Evolutionary conservation across 1,140 invertebrate species (phyloP), one percentile per base, ranked within the genome.

Genomic region (Capitella teleta): DNA sequence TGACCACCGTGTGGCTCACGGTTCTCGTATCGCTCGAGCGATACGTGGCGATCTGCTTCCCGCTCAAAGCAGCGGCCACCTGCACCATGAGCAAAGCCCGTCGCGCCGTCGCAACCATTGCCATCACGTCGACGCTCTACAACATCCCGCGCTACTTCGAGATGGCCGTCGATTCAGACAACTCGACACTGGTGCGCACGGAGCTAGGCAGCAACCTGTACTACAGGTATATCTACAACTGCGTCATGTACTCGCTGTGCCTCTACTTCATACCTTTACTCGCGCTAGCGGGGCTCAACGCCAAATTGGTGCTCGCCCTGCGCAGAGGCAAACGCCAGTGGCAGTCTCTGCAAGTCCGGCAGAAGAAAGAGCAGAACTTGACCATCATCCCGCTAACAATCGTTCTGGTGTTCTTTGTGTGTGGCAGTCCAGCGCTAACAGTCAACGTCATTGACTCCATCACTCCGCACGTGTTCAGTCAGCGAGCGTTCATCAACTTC

Each of bases 1-100:
- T 63, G 46, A 56, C 56, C 41, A 67, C 68, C 43, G 66, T 68
- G 6, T 70, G 67, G 66, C 54, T 66, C 18, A 70, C 68, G 0
- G 66, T 70, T 2, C 58, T 61, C 2, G 66, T 68, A n/a, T 64
- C 65, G 4, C 53, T 67, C 37, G 68, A 70, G 48, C 42, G 50
- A 4, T 52, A 44, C 21, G 28, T 52, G 4, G 50, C 50, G 26
- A 47, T 52, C 26, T 52, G 50, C 41, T 34, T 43, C 19, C 50
- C 50, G 5, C 50, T 52, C 5, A 16, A 47, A 34, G 42, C 36
- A 25, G 44, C 49, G 4, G 24, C 49, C 14, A 16, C 25, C 5
- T 52, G 50, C 50, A 52, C 50, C 5, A 49, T 45, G 14, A 19
- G 28, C 18, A 45, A 47, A 24, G 34, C 47, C 5, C 42, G 50